Evolutionary conservation across 2,888 invertebrate species (phyloP).

Genomic region (Cosmia pyralina): DNA sequence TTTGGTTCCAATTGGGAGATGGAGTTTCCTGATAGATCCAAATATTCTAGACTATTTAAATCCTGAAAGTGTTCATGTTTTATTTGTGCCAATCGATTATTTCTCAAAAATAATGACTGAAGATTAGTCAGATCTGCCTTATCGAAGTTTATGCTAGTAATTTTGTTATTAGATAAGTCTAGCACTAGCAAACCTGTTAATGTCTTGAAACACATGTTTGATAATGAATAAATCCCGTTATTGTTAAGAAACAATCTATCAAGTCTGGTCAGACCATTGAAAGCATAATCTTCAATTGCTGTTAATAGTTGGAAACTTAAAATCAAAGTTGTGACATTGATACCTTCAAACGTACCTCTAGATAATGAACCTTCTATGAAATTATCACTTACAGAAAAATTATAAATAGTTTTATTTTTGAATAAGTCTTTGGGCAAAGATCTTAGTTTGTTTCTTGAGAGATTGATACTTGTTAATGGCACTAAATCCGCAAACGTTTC

Average conservation of each 20-base stretch:
- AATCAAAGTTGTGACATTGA: conserved; percentile 71
- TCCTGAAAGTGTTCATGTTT: conserved; percentile 69
- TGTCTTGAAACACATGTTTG: conserved; percentile 71
- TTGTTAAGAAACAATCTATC: conserved; percentile 72
- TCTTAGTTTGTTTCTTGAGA: conserved; percentile 76
- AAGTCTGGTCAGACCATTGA: conserved; percentile 72
- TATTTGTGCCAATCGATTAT: conserved; percentile 75
- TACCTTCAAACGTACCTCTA: conserved; percentile 78
- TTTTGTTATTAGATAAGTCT: conserved; percentile 78
- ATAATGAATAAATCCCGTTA: conserved; percentile 73
- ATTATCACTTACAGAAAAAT: conserved; percentile 74
- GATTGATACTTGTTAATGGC: conserved; percentile 67
- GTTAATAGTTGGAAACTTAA: conserved; percentile 74
- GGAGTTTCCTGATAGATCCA: conserved; percentile 80
- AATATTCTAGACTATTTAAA: conserved; percentile 70
- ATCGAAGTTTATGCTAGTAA: conserved; percentile 74
- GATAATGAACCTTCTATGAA: conserved; percentile 71
- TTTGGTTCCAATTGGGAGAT: conserved; percentile 72
- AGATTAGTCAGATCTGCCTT: conserved; percentile 74
- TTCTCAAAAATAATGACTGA: conserved; percentile 67
- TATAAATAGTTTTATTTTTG: conserved; percentile 70
- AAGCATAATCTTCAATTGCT: conserved; percentile 76
- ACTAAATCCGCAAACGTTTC: conserved; percentile 66
- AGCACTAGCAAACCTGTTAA: conserved; percentile 68
- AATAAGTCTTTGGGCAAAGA: conserved; percentile 74